phyloP scores from a whole-genome alignment of 2,888 invertebrate species.

The Leptinotarsa peninsularis region DNA sequence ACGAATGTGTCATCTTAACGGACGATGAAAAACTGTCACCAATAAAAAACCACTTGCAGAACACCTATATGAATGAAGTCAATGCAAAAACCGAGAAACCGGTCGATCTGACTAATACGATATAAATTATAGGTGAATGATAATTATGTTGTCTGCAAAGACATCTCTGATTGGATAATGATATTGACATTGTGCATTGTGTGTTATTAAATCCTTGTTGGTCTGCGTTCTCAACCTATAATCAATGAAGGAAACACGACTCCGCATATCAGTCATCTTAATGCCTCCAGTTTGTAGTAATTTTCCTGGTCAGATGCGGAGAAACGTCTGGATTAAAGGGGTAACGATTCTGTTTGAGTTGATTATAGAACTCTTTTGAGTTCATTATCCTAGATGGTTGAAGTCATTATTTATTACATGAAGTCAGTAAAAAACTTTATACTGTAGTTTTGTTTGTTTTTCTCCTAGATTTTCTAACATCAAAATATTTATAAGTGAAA shows the following conservation, averaged over 20 bases:
- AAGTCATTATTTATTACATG: no score
- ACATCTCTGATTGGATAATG: constrained; percentile 68
- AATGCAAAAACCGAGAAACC: constrained; percentile 21
- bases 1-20: constrained; percentile 1
- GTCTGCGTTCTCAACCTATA: constrained; percentile 58
- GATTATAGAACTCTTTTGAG: background rate
- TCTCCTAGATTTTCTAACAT: no score
- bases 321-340: background rate
- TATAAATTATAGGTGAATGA: constrained; percentile 64
- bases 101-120: constrained; percentile 60
- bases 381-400: no score
- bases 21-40: background rate
- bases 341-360: background rate
- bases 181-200: constrained; percentile 66
- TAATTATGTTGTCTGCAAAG: constrained; percentile 66
- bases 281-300: constrained; percentile 44
- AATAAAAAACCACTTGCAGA: constrained; percentile 2
- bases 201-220: constrained; percentile 64
- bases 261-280: constrained; percentile 54
- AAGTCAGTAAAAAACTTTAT: no score
- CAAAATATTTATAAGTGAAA: no score
- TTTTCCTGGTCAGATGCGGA: constrained; percentile 21
- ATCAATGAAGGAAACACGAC: constrained; percentile 56
- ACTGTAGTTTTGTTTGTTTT: no score
- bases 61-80: background rate